Percentiles rank a stretch among this genome's conserved stretches.
Evolutionary conservation across 2,113 vertebrate species (phyloP).

Genomic region (Macrotis lagotis): DNA sequence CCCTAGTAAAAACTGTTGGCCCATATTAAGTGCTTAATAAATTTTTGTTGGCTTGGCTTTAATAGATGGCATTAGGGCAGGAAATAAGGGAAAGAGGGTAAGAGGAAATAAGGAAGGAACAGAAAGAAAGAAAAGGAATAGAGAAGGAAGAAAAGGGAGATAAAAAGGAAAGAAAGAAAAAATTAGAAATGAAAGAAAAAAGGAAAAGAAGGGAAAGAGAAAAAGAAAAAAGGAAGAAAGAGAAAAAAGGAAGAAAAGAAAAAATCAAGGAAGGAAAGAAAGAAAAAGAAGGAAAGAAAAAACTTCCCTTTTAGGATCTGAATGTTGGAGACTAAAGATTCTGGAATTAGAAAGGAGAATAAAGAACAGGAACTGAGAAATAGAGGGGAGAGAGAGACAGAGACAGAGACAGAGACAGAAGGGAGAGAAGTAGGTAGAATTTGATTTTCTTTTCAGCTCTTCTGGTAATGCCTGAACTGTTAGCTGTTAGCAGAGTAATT

Average conservation of each 20-base stretch:
- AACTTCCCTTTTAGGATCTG: background rate
- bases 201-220: accelerated
- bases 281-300: background rate
- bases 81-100: background rate
- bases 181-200: accelerated
- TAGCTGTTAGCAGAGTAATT: background rate
- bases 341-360: background rate
- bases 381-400: no score
- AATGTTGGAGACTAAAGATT: background rate
- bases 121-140: background rate
- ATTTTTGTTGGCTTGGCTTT: background rate
- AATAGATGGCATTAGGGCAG: background rate
- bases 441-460: background rate
- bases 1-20: background rate
- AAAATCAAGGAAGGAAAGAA: background rate
- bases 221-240: background rate
- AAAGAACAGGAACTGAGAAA: background rate
- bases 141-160: background rate
- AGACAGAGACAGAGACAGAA: no score
- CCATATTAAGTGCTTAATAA: background rate
- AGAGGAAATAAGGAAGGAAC: background rate
- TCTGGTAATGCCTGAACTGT: background rate
- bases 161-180: background rate
- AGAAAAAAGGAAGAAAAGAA: background rate
- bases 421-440: background rate